Percentiles rank a stretch among this genome's conserved stretches.
These are phyloP conservation scores for Hirtodrosophila trivittata DNA, from an alignment of 2,888 invertebrate species.

Conservation along the genomic window DNA sequence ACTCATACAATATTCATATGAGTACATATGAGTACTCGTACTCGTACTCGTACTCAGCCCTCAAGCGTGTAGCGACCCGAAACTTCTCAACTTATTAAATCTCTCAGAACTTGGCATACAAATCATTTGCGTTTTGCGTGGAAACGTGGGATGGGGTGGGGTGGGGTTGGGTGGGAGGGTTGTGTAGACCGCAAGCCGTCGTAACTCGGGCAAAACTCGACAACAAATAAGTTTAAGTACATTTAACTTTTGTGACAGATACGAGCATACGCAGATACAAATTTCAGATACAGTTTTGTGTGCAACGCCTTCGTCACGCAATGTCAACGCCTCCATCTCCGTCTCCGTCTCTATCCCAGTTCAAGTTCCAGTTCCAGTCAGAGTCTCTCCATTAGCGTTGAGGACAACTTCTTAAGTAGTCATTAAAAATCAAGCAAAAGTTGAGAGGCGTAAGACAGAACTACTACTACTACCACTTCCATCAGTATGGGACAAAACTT, in stretches of 20 bases:
- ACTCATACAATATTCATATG: slow-evolving; percentile 12
- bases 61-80: slow-evolving; percentile 30
- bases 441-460: slow-evolving; percentile 17
- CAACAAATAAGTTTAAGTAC: slow-evolving; percentile 70
- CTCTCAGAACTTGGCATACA: slow-evolving; percentile 60
- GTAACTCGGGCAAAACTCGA: slow-evolving; percentile 52
- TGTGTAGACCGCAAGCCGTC: slow-evolving; percentile 3
- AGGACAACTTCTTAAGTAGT: slow-evolving; percentile 51
- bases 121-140: slow-evolving; percentile 34
- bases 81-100: slow-evolving; percentile 64
- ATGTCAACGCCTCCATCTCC: background rate
- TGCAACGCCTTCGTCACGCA: slow-evolving; percentile 30
- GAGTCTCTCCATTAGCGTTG: slow-evolving; percentile 5
- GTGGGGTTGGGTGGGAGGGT: background rate
- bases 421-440: slow-evolving; percentile 67
- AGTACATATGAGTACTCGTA: slow-evolving; percentile 4
- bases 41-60: slow-evolving; percentile 19
- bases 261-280: slow-evolving; percentile 29
- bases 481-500: slow-evolving; percentile 35
- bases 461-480: too few species aligned
- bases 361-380: too few species aligned
- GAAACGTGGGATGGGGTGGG: background rate
- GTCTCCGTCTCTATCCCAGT: background rate
- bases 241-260: slow-evolving; percentile 61
- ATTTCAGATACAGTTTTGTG: slow-evolving; percentile 29